Conservation (phyloP, 2,797 vertebrate species). For the Danio tinwini region DNA sequence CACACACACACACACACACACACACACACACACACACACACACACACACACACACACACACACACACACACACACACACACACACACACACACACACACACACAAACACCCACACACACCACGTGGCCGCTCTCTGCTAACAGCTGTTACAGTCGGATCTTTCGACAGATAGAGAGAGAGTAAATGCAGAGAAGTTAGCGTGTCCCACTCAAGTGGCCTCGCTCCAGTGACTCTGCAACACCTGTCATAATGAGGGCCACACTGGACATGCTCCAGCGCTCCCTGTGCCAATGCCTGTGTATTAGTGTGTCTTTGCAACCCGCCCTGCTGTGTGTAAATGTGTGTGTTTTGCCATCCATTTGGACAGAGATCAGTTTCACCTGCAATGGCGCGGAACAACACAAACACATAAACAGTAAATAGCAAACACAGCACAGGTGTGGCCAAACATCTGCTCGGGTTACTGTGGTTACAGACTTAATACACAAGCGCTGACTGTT, state of each 20-base stretch:
- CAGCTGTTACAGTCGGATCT: constrained; percentile 31
- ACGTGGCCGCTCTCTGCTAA: background rate
- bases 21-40: too few species aligned
- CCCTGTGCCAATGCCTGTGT: constrained; percentile 16
- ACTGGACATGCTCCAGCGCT: constrained; percentile 33
- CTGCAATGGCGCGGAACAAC: constrained; percentile 36
- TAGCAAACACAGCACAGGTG: constrained; percentile 44
- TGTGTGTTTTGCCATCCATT: constrained; percentile 30
- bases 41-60: background rate
- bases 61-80: background rate
- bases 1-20: too few species aligned
- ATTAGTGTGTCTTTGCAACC: background rate
- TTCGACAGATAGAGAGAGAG: background rate
- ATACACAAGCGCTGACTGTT: constrained; percentile 6
- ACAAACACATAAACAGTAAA: constrained; percentile 47
- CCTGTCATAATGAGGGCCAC: constrained; percentile 47
- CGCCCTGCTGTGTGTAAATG: background rate
- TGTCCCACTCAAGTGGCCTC: constrained; percentile 13
- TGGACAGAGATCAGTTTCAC: constrained; percentile 48
- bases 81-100: too few species aligned
- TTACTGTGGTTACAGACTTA: constrained; percentile 37
- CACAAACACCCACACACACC: background rate
- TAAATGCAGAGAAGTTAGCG: background rate
- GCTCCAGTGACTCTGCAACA: constrained; percentile 36
- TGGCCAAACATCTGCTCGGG: constrained; percentile 43